A percentile compares a stretch with the other conserved stretches of the same genome.
Evolutionary conservation across 2,797 vertebrate genomes (phyloP).

Genomic region (Rhincodon typus): DNA sequence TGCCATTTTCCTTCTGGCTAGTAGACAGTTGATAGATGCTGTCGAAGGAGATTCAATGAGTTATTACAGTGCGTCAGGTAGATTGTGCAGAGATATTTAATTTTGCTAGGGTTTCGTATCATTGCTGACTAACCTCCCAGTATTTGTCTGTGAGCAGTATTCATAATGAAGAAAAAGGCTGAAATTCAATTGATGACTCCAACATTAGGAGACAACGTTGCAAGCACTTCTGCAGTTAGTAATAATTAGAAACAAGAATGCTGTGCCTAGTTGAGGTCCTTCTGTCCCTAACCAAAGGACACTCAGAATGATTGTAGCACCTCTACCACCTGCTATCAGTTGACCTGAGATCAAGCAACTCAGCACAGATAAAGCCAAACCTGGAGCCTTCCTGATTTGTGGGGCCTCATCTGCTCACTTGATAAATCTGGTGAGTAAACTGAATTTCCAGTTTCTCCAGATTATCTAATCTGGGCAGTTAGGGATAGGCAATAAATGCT

Average conservation of each 20-base stretch:
- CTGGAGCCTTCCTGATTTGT: background rate
- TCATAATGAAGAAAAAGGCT: background rate
- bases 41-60: too few species aligned
- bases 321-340: background rate
- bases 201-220: background rate
- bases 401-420: background rate
- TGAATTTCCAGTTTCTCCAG: constrained; percentile 24
- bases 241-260: background rate
- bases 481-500: too few species aligned
- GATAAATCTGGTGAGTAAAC: background rate
- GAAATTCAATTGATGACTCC: background rate
- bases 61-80: too few species aligned
- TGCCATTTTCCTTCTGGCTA: too few species aligned
- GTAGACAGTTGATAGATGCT: too few species aligned
- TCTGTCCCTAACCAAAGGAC: background rate
- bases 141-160: background rate
- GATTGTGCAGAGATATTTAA: background rate
- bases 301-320: background rate
- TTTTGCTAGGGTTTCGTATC: background rate
- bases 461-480: background rate
- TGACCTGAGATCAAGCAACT: background rate
- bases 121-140: background rate
- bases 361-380: background rate
- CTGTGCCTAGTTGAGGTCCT: background rate
- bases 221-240: background rate